These are phyloP conservation scores for Stegana nigrithorax DNA, from an alignment of 2,888 invertebrate genomes.

Conservation along the genomic window DNA sequence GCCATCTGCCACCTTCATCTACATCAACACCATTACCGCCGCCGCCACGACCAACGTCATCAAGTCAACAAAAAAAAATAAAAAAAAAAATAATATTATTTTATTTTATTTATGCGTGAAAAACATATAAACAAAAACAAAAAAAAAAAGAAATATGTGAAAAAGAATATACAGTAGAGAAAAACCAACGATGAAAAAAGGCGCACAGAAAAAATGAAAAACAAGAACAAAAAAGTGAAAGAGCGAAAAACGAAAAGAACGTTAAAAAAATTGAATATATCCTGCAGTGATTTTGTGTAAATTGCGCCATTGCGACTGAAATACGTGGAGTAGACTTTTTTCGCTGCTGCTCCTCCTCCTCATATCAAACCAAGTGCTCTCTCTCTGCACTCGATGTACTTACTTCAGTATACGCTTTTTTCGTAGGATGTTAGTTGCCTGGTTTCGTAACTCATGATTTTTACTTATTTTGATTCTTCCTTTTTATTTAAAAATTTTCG, in stretches of 20 bases:
- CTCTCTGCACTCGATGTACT: no score
- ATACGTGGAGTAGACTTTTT: conserved; percentile 7
- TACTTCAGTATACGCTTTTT: no score
- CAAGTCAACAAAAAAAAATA: no score
- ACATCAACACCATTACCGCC: not conserved
- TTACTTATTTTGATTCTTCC: not conserved
- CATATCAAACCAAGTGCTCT: no score
- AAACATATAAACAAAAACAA: not conserved
- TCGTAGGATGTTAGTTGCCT: no score
- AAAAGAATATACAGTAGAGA: not conserved
- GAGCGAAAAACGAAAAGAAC: not conserved
- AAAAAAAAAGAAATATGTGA: not conserved
- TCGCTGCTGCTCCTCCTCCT: no score
- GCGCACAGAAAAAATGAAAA: not conserved
- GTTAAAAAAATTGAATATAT: conserved; percentile 9
- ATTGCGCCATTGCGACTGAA: conserved; percentile 19
- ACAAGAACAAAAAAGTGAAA: no score
- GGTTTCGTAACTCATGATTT: no score
- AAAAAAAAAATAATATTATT: no score
- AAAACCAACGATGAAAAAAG: not conserved
- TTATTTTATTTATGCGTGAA: conserved; percentile 13
- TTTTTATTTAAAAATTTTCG: not conserved
- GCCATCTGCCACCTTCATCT: not conserved
- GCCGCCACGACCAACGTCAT: not conserved
- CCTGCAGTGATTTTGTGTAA: conserved; percentile 24